Conservation (phyloP, 1,140 invertebrate genomes). For the Ruditapes philippinarum region DNA sequence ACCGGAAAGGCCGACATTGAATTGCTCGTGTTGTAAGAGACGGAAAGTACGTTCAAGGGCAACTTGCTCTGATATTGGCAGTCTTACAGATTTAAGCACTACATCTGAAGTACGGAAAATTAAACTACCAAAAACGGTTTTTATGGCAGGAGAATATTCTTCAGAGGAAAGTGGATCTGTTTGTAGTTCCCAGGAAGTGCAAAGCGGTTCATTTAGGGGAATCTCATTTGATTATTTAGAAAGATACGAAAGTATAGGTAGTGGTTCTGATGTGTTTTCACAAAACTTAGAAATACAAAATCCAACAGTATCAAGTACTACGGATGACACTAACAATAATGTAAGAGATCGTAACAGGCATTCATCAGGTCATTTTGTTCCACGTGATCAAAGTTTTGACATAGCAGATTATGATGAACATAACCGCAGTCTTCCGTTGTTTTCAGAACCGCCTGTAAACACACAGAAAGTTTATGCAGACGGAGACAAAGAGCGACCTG, state of each 20-base stretch:
- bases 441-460: not conserved
- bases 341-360: not conserved
- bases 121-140: conserved; percentile 20
- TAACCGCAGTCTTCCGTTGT: not conserved
- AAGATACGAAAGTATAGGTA: conserved; percentile 12
- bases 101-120: conserved; percentile 3
- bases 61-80: not conserved
- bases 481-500: not conserved
- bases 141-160: not conserved
- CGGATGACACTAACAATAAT: not conserved
- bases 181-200: not conserved
- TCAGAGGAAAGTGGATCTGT: not conserved
- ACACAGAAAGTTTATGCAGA: too few relatives aligned
- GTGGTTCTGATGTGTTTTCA: not conserved
- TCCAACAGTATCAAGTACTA: not conserved
- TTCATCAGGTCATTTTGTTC: conserved; percentile 21
- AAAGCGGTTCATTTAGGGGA: not conserved
- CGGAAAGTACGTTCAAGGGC: not conserved
- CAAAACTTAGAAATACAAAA: not conserved
- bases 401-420: not conserved
- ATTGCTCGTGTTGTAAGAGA: conserved; percentile 15
- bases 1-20: not conserved
- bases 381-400: not conserved
- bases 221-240: not conserved
- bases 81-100: conserved; percentile 29